These are phyloP conservation scores for Chiroxiphia lanceolata DNA, from an alignment of 2,797 vertebrate species.

Conservation along the genomic window DNA sequence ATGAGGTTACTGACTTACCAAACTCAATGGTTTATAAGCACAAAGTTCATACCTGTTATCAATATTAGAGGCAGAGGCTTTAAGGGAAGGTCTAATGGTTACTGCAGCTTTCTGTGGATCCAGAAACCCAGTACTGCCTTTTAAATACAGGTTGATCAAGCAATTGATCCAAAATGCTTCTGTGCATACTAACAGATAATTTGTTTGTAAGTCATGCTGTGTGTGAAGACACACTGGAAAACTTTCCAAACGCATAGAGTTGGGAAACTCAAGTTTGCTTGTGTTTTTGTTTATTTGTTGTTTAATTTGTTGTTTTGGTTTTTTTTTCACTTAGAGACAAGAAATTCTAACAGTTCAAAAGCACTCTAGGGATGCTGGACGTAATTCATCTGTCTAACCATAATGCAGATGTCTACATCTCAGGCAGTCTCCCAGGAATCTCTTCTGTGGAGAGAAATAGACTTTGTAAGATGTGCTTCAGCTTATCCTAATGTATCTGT, in stretches of 20 bases:
- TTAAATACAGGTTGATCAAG: background rate
- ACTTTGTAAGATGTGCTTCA: background rate
- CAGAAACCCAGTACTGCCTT: background rate
- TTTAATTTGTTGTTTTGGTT: background rate
- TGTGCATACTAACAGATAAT: background rate
- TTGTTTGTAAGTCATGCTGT: background rate
- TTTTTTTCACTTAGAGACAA: background rate
- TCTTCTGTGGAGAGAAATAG: background rate
- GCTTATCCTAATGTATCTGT: background rate
- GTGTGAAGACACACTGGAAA: background rate
- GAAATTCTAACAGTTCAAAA: background rate
- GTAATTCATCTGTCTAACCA: background rate
- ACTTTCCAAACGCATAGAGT: accelerated
- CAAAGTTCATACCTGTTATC: background rate
- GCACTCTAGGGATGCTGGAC: accelerated
- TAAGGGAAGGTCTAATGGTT: background rate
- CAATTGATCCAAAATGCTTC: background rate
- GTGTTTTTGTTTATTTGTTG: too few species aligned
- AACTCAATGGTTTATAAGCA: accelerated
- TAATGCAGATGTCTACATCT: background rate
- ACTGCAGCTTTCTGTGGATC: background rate
- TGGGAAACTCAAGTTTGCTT: background rate
- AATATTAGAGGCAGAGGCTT: background rate
- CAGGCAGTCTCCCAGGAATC: background rate
- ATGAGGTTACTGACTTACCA: accelerated